Evolutionary conservation across 1,140 invertebrate species (phyloP), one percentile per base, ranked within the genome.

Genomic region (Steinernema feltiae): DNA sequence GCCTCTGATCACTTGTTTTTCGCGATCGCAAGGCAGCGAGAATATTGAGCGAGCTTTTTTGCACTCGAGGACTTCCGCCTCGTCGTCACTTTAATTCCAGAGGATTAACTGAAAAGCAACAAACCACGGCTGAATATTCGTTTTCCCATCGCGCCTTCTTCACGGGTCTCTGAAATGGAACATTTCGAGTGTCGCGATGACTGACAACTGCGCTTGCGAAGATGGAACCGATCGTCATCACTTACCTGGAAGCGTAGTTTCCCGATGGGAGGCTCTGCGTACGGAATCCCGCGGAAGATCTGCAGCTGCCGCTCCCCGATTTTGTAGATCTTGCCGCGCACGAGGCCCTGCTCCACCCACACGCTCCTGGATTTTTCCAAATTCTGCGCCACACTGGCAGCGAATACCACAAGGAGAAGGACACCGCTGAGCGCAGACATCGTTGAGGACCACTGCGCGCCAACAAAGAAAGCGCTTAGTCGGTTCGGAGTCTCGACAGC

Each of bases 311-410:
- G 74, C 1, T 77, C 84, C 46, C 73, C 81, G 35, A 85, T 79
- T 70, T 86, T 85, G 72, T 85, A 85, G 30, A 85, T 85, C 48
- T 86, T 85, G 30, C 84, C 84, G 48, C 78, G 46, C 3, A 85
- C 84, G 2, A 85, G 78, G 0, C 84, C 84, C 71, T 85, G 84
- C 48, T 85, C 84, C 17, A 85, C 82, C 84, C 84, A 85, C 21
- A 85, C 84, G 35, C 77, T 81, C 30, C 85, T 41, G 3, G 83
- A 83, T 73, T 85, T 85, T 32, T 85, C 84, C 15, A 85, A 77
- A 46, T 81, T 78, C 72, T 83, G 82, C 12, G 71, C 53, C 18
- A 30, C 12, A 27, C 12, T 3, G 24, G 24, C 53, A 63, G 53
- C 7, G 15, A 63, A 3, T 27, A 17, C 2, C 12, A 21, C 24